Evolutionary conservation across 2,888 invertebrate genomes (phyloP).

Genomic region (Zaprionus bogoriensis): DNA sequence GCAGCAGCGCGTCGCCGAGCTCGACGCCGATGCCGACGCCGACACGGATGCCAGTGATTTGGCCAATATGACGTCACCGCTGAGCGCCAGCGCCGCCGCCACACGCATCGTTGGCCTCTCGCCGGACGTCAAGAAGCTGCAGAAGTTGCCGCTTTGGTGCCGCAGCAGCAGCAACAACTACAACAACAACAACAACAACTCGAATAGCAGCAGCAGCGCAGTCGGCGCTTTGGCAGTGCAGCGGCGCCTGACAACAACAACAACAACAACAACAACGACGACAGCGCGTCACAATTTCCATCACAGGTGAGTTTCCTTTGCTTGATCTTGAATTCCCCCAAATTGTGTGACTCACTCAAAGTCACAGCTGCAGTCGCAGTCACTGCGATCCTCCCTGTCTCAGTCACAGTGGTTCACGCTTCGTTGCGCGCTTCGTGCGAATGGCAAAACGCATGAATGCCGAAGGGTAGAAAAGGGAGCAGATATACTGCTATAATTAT

Average conservation of each 20-base stretch:
- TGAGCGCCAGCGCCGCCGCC: constrained; percentile 63
- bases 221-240: constrained; percentile 16
- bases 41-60: constrained; percentile 67
- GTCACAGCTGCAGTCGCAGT: constrained; percentile 16
- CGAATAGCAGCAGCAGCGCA: constrained; percentile 14
- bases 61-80: constrained; percentile 64
- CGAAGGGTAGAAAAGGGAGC: no score
- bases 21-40: constrained; percentile 33
- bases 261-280: not conserved
- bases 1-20: constrained; percentile 13
- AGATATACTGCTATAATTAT: no score
- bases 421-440: constrained; percentile 59
- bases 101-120: constrained; percentile 64
- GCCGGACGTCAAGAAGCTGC: constrained; percentile 66
- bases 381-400: constrained; percentile 18
- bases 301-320: constrained; percentile 36
- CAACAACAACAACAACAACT: constrained; percentile 12
- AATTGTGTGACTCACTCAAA: not conserved
- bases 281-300: constrained; percentile 18
- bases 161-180: constrained; percentile 26
- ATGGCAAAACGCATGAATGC: constrained; percentile 47
- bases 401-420: constrained; percentile 50
- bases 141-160: constrained; percentile 60
- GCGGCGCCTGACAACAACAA: constrained; percentile 14
- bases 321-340: not conserved